Base-by-base conservation (phyloP, 2,888 invertebrate genomes). In the Neoaliturus tenellus region DNA sequence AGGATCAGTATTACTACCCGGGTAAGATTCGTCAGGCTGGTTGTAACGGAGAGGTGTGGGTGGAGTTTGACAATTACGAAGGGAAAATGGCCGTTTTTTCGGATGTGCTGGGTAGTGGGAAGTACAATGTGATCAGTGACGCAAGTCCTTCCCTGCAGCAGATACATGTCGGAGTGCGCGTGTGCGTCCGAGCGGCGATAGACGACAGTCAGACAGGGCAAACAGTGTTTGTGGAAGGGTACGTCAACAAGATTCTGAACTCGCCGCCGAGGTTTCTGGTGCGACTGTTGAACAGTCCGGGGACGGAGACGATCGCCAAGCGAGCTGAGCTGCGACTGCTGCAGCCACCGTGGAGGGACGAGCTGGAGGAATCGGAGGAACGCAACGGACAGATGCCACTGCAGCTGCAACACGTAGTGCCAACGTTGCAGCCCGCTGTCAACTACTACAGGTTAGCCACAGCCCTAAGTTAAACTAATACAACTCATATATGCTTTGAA, bases 261-360 rank as follows among this genome's bases (percentile, higher is more conserved):
- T 93, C 93, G 88, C 94, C 95, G 75, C 93, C 94, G 85, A 93
- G 94, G 88, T 96, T 95, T 90, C 92, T 93, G 80, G 95, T 96
- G 41, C 93, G 93, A 89, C 90, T 93, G 86, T 90, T 93, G 86
- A 90, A 91, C 84, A 91, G 91, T 58, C 91, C 91, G 86, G 90
- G 90, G 85, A 92, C 91, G 83, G 91, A 92, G 89, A 93, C 94
- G 87, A 94, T 95, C 88, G 97, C 98, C 86, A 96, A 97, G 89
- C 93, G 99, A 48, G 97, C 98, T 4, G 98, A 98, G 90, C 92
- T 99, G 85, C 93, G 99, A 31, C 93, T 99, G 33, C 92, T 98
- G 87, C 94, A 96, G 89, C 98, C 98, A 20, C 99, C 99, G 0
- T 99, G 99, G 99, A 97, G 96, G 91, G 99, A 99, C 89, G 99